Evolutionary conservation across 1,140 invertebrate genomes (phyloP).

Genomic region (Drosophila nasuta): DNA sequence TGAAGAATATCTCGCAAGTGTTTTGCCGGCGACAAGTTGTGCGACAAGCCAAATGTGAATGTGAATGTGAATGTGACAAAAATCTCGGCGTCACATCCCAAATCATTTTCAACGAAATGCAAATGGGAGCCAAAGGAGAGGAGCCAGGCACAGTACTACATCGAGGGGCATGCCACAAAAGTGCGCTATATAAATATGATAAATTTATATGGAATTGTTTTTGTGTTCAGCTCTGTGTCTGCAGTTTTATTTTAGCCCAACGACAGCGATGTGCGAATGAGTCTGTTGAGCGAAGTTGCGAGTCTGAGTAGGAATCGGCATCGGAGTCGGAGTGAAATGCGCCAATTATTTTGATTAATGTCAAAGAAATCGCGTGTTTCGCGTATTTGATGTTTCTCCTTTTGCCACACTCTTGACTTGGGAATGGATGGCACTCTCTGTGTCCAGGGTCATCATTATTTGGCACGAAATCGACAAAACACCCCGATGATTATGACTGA

Average conservation of each 20-base stretch:
- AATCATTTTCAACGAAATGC: slow-evolving; percentile 77
- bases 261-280: slow-evolving; percentile 70
- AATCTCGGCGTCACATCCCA: slow-evolving; percentile 78
- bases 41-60: slow-evolving; percentile 26
- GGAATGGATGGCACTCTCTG: slow-evolving; percentile 4
- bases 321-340: slow-evolving; percentile 63
- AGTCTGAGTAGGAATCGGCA: too few relatives aligned
- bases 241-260: slow-evolving; percentile 33
- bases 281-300: slow-evolving; percentile 69
- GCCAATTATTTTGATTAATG: slow-evolving; percentile 84
- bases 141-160: neutral
- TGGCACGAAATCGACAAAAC: slow-evolving; percentile 61
- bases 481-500: slow-evolving; percentile 57
- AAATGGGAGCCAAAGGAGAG: slow-evolving; percentile 32
- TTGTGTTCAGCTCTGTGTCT: slow-evolving; percentile 12
- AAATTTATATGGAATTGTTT: slow-evolving; percentile 74
- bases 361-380: slow-evolving; percentile 81
- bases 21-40: slow-evolving; percentile 57
- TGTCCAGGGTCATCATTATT: slow-evolving; percentile 55
- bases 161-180: slow-evolving; percentile 14
- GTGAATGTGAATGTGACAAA: slow-evolving; percentile 68
- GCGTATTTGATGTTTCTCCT: slow-evolving; percentile 71
- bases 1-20: slow-evolving; percentile 1
- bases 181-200: slow-evolving; percentile 64
- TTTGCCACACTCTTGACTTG: neutral